Evolutionary conservation across 2,113 vertebrate species (phyloP), one percentile per base, ranked within the genome.

Genomic region (Ifrita kowaldi): DNA sequence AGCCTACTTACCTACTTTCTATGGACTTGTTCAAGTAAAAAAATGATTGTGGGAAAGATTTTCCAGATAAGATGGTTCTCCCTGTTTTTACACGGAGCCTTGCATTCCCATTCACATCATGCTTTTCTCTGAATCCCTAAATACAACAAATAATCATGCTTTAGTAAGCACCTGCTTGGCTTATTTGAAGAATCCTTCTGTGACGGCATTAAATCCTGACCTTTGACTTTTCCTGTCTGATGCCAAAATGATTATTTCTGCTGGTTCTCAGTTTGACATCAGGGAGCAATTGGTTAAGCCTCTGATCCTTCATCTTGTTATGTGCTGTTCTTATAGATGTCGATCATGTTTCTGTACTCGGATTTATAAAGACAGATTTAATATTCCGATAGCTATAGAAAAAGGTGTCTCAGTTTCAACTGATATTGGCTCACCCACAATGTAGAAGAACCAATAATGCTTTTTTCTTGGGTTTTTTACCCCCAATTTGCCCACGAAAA

Each of bases 171-270:
- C 93, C 96, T 98, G 95, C 90, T 96, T 97, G 82, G 50, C 89
- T 89, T 96, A 90, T 94, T 91, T 97, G 92, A 95, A 91, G 91
- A 97, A 94, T 97, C 87, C 71, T 75, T 94, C 68, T 92, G 64
- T 82, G 73, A 96, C 1, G 2, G 35, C 79, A 86, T 84, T 96
- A 95, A 97, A 92, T 76, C 87, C 74, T 62, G 92, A 93, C 97
- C 97, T 98, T 94, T 97, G 95, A 70, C 97, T 95, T 95, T 68
- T 94, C 84, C 96, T 95, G 94, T 97, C 95, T 95, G 87, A 96
- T 97, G 96, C 81, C 92, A 96, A 95, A 96, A 91, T 96, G 90
- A 97, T 98, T 97, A 97, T 97, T 98, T 98, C 97, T 97, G 83
- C 92, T 80, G 56, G 79, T 96, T 97, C 92, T 95, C 81, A 65